These are phyloP conservation scores for Pocillopora verrucosa DNA, from an alignment of 64 coral and sea anemone genomes.

Conservation along the genomic window DNA sequence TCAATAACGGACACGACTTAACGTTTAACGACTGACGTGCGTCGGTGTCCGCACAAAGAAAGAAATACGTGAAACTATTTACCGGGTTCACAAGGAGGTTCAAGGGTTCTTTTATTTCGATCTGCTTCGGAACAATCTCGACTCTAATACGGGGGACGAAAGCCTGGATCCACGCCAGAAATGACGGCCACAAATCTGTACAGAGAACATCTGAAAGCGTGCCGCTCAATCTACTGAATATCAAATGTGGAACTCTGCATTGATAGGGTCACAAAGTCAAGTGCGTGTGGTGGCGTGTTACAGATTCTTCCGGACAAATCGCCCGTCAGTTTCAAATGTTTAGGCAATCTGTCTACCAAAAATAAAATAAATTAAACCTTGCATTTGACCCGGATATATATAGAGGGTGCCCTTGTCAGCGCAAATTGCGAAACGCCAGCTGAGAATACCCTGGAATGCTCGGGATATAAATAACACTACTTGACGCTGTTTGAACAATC, in stretches of 20 bases:
- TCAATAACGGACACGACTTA: not conserved
- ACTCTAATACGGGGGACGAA: conserved; percentile 12
- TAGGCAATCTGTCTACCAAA: conserved; percentile 35
- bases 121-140: conserved; percentile 21
- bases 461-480: no score
- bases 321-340: not conserved
- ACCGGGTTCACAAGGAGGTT: conserved; percentile 8
- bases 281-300: not conserved
- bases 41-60: conserved; percentile 2
- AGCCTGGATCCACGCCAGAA: conserved; percentile 3
- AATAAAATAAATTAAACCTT: conserved; percentile 43
- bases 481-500: no score
- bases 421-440: not conserved
- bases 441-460: not conserved
- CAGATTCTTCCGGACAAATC: conserved; percentile 9
- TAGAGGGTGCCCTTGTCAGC: not conserved
- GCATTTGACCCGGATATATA: conserved; percentile 13
- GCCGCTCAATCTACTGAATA: not conserved
- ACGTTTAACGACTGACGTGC: conserved; percentile 8
- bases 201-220: conserved; percentile 5
- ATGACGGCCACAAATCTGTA: not conserved
- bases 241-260: not conserved
- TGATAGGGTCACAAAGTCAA: conserved; percentile 19
- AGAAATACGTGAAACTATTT: conserved; percentile 18
- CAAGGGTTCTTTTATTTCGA: conserved; percentile 32